Evolutionary conservation across 2,888 invertebrate species (phyloP).

Genomic region (Agriotes lineatus): DNA sequence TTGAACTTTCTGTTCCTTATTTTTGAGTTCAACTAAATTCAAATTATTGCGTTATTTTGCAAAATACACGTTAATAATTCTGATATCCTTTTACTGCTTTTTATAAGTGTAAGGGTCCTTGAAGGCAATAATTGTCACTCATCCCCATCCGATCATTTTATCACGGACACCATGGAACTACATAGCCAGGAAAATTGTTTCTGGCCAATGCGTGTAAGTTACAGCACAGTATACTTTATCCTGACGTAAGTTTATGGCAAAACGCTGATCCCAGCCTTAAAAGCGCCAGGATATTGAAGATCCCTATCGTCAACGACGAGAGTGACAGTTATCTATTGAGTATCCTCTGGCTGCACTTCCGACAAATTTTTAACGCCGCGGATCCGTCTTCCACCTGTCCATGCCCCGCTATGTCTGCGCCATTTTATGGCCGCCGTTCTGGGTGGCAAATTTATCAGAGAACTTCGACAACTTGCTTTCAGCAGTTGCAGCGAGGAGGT

Average conservation of each 20-base stretch:
- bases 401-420: background rate
- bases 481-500: no score
- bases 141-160: no score
- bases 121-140: no score
- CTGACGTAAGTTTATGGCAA: slow-evolving; percentile 17
- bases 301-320: slow-evolving; percentile 29
- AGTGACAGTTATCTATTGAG: slow-evolving; percentile 18
- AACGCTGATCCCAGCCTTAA: slow-evolving; percentile 26
- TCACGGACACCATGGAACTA: no score
- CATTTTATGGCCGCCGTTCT: background rate
- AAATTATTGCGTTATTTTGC: no score
- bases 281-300: slow-evolving; percentile 39
- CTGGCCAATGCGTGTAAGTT: background rate
- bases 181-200: background rate
- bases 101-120: no score
- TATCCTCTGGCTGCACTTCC: background rate
- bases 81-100: no score
- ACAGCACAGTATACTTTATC: background rate
- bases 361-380: slow-evolving; percentile 21
- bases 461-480: no score
- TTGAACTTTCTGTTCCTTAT: no score
- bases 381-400: background rate
- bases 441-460: no score
- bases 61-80: no score
- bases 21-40: no score